Evolutionary conservation across 2,797 vertebrate species (phyloP), one percentile per base, ranked within the genome.

Genomic region (Pseudomugil gertrudae): DNA sequence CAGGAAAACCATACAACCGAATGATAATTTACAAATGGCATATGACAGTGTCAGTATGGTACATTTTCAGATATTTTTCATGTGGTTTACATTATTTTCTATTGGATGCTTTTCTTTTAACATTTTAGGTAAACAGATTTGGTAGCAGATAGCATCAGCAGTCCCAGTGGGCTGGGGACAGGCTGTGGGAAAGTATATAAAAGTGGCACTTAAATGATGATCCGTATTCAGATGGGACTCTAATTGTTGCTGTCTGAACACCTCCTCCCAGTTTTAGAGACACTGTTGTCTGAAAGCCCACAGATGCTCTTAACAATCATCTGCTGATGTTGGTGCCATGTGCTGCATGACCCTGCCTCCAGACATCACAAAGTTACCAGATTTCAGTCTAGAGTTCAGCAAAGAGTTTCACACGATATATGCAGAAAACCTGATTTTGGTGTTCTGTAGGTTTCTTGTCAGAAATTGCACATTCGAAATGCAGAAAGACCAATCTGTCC

Each of bases 141-240:
- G 29, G 62, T 63, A 57, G 74, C n/a, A 83, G 94, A 95, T 95
- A 92, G 70, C 71, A 95, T 94, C 94, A 52, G 69, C 13, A 6
- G 67, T 92, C 92, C 92, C 92, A 69, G 23, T 27, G 91, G 88
- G 86, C 74, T 70, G 76, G 83, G 89, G 86, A 92, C 91, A 90
- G 90, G 84, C 94, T 93, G 93, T 95, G 94, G 94, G 93, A 95
- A 95, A 95, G 91, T 91, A 91, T 88, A 89, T 90, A 89, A 85
- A 87, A 92, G 91, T 87, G 89, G 76, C 87, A 87, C 82, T 83
- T 75, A 89, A 89, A 90, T 83, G 80, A 91, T 87, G 90, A 92
- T 93, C 87, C 85, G 85, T 87, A 83, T 80, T 83, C 84, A 90
- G 89, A 93, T 93, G 90, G 82, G 85, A 91, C 87, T 65, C 54